Evolutionary conservation across 2,113 vertebrate species (phyloP).

Genomic region (Pseudorhombus dupliciocellatus): DNA sequence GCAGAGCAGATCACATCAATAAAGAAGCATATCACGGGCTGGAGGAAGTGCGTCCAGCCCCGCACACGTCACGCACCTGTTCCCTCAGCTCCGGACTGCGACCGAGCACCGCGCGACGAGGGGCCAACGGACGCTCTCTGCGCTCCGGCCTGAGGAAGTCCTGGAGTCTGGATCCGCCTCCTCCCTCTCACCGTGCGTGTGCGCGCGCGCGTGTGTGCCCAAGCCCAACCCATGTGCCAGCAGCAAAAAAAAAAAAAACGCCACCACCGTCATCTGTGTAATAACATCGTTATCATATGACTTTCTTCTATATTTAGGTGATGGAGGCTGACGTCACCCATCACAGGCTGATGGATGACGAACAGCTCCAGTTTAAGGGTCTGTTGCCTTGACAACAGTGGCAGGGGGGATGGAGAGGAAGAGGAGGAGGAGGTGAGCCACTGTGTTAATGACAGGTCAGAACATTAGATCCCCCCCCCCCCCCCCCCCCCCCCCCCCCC

Average conservation of each 20-base stretch:
- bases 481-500: too few relatives aligned
- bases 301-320: neutral
- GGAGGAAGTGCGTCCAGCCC: too few relatives aligned
- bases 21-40: too few relatives aligned
- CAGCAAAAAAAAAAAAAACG: neutral
- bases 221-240: conserved; percentile 27
- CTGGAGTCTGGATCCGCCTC: conserved; percentile 50
- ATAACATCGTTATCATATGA: too few relatives aligned
- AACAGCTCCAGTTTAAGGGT: conserved; percentile 36
- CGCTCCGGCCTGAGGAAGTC: conserved; percentile 42
- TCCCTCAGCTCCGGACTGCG: too few relatives aligned
- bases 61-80: too few relatives aligned
- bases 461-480: too few relatives aligned
- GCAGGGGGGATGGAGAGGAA: neutral
- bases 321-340: conserved; percentile 23
- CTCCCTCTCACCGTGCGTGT: neutral
- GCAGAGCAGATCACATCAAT: too few relatives aligned
- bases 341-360: conserved; percentile 36
- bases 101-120: neutral
- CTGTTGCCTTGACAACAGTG: conserved; percentile 65
- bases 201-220: conserved; percentile 19
- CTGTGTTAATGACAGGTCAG: too few relatives aligned
- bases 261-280: too few relatives aligned
- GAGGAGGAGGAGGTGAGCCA: conserved; percentile 1
- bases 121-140: conserved; percentile 41